Conservation (phyloP, 2,113 vertebrate species). For the Acanthochromis polyacanthus region DNA sequence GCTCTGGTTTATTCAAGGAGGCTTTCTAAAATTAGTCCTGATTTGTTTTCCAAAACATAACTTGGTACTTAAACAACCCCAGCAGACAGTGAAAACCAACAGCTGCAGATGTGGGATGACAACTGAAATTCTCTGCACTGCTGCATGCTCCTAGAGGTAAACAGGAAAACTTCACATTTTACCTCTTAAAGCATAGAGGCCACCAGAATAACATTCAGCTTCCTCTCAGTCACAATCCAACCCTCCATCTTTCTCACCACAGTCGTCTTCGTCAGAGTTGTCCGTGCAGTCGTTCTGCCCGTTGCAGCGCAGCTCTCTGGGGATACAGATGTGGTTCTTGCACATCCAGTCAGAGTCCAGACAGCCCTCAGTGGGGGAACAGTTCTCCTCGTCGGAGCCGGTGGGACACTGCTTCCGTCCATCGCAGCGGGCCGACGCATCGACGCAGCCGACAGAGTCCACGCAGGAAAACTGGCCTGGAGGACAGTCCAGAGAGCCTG, state of each 20-base stretch:
- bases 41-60: no score
- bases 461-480: constrained; percentile 83
- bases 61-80: no score
- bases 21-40: no score
- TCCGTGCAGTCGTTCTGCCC: constrained; percentile 81
- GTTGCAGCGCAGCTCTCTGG: constrained; percentile 73
- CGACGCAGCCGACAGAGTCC: constrained; percentile 83
- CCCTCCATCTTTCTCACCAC: constrained; percentile 73
- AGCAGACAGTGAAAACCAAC: no score
- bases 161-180: no score
- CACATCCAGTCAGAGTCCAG: constrained; percentile 89
- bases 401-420: constrained; percentile 84
- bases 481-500: constrained; percentile 74
- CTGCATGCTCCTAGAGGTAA: no score
- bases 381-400: constrained; percentile 85
- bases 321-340: constrained; percentile 82
- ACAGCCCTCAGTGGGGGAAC: constrained; percentile 78
- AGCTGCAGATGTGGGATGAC: no score
- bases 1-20: no score
- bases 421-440: constrained; percentile 83
- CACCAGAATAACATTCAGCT: neutral
- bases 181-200: no score
- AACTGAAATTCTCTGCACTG: no score
- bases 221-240: neutral
- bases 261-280: constrained; percentile 81